Evolutionary conservation across 2,113 vertebrate genomes (phyloP).

Genomic region (Rhineura floridana): DNA sequence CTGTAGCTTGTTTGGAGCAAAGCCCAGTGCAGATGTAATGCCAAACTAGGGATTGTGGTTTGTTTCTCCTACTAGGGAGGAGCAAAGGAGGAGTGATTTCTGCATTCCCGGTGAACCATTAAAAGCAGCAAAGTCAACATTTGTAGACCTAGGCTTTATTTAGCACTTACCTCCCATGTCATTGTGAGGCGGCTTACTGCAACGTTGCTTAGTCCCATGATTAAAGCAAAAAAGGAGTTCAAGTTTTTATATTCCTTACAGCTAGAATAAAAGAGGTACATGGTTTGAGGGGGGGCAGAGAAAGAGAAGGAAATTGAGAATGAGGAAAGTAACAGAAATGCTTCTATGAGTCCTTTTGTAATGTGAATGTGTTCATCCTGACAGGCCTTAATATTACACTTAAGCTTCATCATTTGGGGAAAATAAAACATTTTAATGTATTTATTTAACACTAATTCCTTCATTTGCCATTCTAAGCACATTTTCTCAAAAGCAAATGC

Average conservation of each 20-base stretch:
- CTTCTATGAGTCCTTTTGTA: not conserved
- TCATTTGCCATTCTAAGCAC: not conserved
- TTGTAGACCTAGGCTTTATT: slow-evolving; percentile 27
- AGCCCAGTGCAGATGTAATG: no score
- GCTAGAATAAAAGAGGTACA: slow-evolving; percentile 79
- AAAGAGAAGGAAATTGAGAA: not conserved
- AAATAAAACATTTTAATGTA: not conserved
- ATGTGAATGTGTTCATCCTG: not conserved
- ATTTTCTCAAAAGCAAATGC: not conserved
- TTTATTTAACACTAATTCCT: not conserved
- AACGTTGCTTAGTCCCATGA: slow-evolving; percentile 97
- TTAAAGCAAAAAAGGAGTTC: slow-evolving; percentile 95
- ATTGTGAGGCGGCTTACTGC: slow-evolving; percentile 92
- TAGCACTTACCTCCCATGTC: slow-evolving; percentile 94
- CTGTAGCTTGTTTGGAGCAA: no score
- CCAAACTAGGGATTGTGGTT: no score
- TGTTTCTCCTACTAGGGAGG: no score
- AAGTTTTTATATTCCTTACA: slow-evolving; percentile 98
- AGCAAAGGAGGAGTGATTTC: no score
- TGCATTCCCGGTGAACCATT: no score
- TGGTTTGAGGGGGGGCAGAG: not conserved
- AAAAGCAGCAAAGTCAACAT: not conserved
- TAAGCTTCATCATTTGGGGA: not conserved
- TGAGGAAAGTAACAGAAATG: not conserved
- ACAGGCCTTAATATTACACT: slow-evolving; percentile 5